Evolutionary conservation across 1,140 invertebrate species (phyloP).

Genomic region (Acromyrmex echinatior): DNA sequence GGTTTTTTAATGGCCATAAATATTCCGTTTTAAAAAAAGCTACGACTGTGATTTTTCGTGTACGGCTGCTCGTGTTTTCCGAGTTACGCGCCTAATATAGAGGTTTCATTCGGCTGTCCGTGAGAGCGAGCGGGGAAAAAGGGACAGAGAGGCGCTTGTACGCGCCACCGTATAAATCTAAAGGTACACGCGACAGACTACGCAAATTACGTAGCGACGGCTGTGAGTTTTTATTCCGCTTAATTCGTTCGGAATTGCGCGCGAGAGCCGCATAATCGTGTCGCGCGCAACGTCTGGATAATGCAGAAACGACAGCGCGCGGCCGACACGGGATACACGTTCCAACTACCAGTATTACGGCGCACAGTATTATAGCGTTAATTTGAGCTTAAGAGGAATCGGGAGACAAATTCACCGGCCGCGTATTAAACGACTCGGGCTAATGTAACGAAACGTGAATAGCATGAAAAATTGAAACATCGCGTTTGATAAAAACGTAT

Average conservation of each 20-base stretch:
- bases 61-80: conserved; percentile 37
- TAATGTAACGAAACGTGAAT: conserved; percentile 21
- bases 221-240: conserved; percentile 57
- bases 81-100: conserved; percentile 52
- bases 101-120: conserved; percentile 27
- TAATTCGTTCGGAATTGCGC: conserved; percentile 60
- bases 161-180: conserved; percentile 49
- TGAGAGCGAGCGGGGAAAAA: neutral
- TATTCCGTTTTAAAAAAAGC: conserved; percentile 52
- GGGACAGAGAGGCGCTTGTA: conserved; percentile 29
- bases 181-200: conserved; percentile 50
- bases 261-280: conserved; percentile 55
- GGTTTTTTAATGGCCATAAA: conserved; percentile 46
- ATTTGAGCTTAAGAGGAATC: conserved; percentile 64
- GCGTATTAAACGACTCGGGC: neutral
- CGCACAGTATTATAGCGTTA: conserved; percentile 50
- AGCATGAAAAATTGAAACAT: neutral
- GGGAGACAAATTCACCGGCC: conserved; percentile 50
- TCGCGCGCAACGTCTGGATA: conserved; percentile 60
- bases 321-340: conserved; percentile 34
- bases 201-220: conserved; percentile 61
- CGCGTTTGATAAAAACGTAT: neutral
- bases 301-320: conserved; percentile 51
- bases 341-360: conserved; percentile 37
- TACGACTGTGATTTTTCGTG: conserved; percentile 37